These are phyloP conservation scores for Apogon talboti DNA, from an alignment of 2,797 vertebrate species.

Conservation along the genomic window DNA sequence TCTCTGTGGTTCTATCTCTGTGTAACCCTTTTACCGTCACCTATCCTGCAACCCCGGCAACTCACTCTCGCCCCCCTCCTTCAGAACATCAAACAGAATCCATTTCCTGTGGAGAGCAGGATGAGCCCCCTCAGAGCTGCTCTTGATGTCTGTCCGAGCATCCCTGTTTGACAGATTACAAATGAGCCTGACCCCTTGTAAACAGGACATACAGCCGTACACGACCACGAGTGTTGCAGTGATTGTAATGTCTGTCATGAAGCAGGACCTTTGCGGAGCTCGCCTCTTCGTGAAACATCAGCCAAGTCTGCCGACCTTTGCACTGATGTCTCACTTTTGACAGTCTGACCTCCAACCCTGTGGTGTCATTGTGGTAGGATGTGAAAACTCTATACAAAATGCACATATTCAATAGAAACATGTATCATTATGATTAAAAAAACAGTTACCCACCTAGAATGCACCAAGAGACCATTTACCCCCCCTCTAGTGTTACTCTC, in stretches of 20 bases:
- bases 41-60: not conserved
- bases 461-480: not conserved
- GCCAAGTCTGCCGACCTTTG: slow-evolving; percentile 25
- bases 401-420: not conserved
- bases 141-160: slow-evolving; percentile 71
- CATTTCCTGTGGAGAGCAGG: slow-evolving; percentile 56
- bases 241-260: slow-evolving; percentile 60
- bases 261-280: slow-evolving; percentile 41
- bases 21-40: slow-evolving; percentile 2
- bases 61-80: slow-evolving; percentile 30
- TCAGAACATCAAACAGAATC: slow-evolving; percentile 65
- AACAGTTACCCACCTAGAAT: not conserved
- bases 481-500: not conserved
- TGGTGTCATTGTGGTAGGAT: slow-evolving; percentile 10
- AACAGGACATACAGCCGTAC: slow-evolving; percentile 44
- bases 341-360: slow-evolving; percentile 52
- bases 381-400: slow-evolving; percentile 13
- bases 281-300: slow-evolving; percentile 32
- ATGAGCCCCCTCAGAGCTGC: slow-evolving; percentile 45
- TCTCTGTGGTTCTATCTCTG: not conserved
- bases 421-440: not conserved
- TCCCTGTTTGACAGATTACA: slow-evolving; percentile 78
- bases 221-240: slow-evolving; percentile 31
- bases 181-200: slow-evolving; percentile 77
- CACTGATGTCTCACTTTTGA: slow-evolving; percentile 52